Conservation (phyloP, 2,113 vertebrate species). For the Butorides virescens region DNA sequence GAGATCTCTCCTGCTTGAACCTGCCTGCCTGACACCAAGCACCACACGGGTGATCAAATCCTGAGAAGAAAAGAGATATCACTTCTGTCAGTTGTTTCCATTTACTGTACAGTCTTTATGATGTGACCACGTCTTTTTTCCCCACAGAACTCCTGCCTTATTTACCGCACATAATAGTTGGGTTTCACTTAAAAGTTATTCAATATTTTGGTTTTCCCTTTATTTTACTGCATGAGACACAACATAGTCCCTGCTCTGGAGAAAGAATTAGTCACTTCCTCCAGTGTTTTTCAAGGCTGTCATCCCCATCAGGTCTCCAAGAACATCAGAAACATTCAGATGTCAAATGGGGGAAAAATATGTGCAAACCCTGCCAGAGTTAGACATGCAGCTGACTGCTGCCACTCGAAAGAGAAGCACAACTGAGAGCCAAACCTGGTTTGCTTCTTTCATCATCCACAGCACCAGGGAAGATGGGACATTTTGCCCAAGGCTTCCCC, state of each 20-base stretch:
- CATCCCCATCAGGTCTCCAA: background rate
- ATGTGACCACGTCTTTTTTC: background rate
- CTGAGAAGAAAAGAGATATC: background rate
- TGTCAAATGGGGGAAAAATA: background rate
- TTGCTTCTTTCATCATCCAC: background rate
- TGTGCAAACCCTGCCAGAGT: background rate
- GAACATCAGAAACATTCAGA: background rate
- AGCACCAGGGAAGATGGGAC: background rate
- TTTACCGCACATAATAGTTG: background rate
- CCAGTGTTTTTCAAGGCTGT: background rate
- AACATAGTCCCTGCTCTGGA: background rate
- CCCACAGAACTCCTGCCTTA: background rate
- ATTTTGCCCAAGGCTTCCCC: background rate
- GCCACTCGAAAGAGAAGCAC: background rate
- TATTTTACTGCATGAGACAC: background rate
- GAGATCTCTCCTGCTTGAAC: background rate
- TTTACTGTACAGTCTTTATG: background rate
- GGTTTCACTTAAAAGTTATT: background rate
- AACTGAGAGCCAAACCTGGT: background rate
- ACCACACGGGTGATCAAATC: fast-evolving
- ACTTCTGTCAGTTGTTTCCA: background rate
- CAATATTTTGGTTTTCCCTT: background rate
- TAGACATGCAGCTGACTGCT: constrained; percentile 6
- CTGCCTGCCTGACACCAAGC: background rate
- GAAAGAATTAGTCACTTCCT: background rate